Evolutionary conservation across 2,797 vertebrate species (phyloP).

Genomic region (Vultur gryphus): DNA sequence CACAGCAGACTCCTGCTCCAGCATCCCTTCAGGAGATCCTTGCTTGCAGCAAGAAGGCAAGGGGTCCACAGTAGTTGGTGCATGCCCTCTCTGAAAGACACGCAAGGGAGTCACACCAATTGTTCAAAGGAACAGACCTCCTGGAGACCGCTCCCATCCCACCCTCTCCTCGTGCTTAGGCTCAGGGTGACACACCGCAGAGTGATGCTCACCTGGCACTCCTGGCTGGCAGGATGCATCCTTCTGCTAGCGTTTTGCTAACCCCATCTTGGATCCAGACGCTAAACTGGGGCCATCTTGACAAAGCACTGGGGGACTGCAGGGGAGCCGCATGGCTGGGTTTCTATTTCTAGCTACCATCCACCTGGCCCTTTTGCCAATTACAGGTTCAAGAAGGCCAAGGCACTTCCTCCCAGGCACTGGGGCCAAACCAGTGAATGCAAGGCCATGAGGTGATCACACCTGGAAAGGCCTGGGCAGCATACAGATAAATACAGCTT

Average conservation of each 20-base stretch:
- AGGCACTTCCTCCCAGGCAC: not conserved
- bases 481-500: not conserved
- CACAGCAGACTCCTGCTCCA: conserved; percentile 61
- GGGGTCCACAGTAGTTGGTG: conserved; percentile 55
- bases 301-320: not conserved
- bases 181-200: not conserved
- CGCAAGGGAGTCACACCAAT: conserved; percentile 47
- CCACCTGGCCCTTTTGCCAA: not conserved
- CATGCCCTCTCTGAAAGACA: conserved; percentile 66
- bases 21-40: conserved; percentile 68
- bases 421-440: not conserved
- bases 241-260: not conserved
- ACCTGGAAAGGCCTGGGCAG: not conserved
- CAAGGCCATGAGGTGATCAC: not conserved
- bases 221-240: not conserved
- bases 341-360: not conserved
- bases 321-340: not conserved
- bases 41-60: conserved; percentile 68
- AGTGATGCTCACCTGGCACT: not conserved
- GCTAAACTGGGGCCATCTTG: not conserved
- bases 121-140: conserved; percentile 34
- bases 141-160: conserved; percentile 30
- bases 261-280: not conserved
- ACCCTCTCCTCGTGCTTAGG: not conserved
- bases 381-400: not conserved